A percentile compares a stretch with the other conserved stretches of the same genome.
Evolutionary conservation across 2,888 invertebrate genomes (phyloP).

Genomic region (Andricus quercusramuli): DNA sequence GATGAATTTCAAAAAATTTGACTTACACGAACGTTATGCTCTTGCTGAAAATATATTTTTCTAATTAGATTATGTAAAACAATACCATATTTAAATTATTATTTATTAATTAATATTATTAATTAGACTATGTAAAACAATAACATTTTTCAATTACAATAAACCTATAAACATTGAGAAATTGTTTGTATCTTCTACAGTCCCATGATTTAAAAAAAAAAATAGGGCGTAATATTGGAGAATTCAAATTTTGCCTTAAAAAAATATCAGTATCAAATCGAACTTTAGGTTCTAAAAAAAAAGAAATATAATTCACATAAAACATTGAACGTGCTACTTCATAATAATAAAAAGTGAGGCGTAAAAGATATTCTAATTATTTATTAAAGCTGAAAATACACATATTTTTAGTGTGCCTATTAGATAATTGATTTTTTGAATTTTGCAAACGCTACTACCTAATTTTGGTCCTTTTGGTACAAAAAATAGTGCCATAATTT

Average conservation of each 20-base stretch:
- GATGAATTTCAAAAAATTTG: slow-evolving; percentile 59
- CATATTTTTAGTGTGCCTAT: not conserved
- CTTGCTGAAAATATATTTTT: slow-evolving; percentile 76
- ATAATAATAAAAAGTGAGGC: not conserved
- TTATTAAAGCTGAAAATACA: not conserved
- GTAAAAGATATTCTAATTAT: not conserved
- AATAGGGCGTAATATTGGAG: no score
- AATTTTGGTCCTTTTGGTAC: no score
- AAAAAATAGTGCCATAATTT: no score
- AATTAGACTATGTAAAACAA: slow-evolving; percentile 12
- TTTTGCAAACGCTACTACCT: no score
- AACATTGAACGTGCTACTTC: not conserved
- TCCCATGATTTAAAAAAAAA: not conserved
- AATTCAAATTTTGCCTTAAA: not conserved
- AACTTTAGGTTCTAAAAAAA: not conserved
- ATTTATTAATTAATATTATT: no score
- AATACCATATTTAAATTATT: not conserved
- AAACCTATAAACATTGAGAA: not conserved
- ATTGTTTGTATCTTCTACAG: not conserved
- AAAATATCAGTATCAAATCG: not conserved
- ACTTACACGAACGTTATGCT: slow-evolving; percentile 79
- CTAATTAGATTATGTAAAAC: slow-evolving; percentile 11
- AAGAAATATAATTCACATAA: not conserved
- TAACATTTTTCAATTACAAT: not conserved
- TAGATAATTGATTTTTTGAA: no score